Evolutionary conservation across 2,113 vertebrate genomes (phyloP), one percentile per base, ranked within the genome.

Genomic region (Galeopterus variegatus): DNA sequence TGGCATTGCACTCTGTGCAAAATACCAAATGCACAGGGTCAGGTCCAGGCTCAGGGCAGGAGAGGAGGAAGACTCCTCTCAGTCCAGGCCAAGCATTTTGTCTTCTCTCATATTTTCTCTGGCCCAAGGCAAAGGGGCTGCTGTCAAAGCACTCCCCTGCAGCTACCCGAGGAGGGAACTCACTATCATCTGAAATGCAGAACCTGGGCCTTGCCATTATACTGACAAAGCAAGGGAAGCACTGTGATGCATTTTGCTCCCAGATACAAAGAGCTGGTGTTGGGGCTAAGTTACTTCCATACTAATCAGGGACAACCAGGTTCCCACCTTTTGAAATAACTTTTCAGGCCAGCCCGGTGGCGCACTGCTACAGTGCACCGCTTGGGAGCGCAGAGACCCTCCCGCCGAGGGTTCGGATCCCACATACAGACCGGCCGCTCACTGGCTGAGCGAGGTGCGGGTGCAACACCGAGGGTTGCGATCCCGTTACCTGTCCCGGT

Each of bases 31-130:
- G 31, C 6, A 1, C 28, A 69, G 18, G 26, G 24, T 69, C 36
- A 21, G 41, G 62, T n/a, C 45, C 33, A 70, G 72, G 24, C 48
- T 94, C 18, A 45, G 19, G 26, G 12, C 6, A 62, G 12, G 23
- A 48, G 23, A 15, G 7, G 18, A 86, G 45, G 19, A 50, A 79
- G 64, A 60, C 24, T 87, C 72, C 65, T 56, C 12, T 83, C 15
- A 6, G 33, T 33, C 24, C 26, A 76, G 4, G 33, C 28, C 31
- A 60, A 90, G 48, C 15, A 23, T 54, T 2, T 50, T 76, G 33
- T 54, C n/a, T 91, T 90, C n/a, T 94, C 86, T 89, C 24, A 17
- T 48, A 11, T 17, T 83, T 79, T 45, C 41, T 90, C 50, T 75
- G 28, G 28, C 41, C 31, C 76, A 6, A 92, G 84, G 45, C 21